Evolutionary conservation across 2,888 invertebrate species (phyloP).

Genomic region (Tachina lurida): DNA sequence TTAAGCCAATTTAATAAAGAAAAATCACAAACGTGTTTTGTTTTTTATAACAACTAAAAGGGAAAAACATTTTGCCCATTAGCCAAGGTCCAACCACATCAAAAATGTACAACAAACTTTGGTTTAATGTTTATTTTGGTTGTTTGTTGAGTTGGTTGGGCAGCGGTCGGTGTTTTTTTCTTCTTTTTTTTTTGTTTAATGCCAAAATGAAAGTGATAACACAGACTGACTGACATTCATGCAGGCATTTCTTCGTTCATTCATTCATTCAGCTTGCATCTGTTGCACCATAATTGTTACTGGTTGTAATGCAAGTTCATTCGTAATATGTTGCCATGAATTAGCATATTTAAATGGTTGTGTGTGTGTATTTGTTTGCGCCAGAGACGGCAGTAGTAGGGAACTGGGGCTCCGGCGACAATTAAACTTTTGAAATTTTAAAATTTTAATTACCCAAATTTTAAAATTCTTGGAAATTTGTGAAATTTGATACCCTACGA

Average conservation of each 20-base stretch:
- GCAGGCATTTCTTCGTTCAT: conserved; percentile 12
- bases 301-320: conserved; percentile 38
- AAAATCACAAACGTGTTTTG: conserved; percentile 29
- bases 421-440: too few species aligned
- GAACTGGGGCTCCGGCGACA: too few species aligned
- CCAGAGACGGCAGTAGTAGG: neutral
- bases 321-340: conserved; percentile 32
- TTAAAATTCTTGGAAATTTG: too few species aligned
- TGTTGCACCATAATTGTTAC: conserved; percentile 56
- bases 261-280: conserved; percentile 47
- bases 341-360: conserved; percentile 27
- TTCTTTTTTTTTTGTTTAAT: conserved; percentile 24
- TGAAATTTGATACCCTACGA: too few species aligned
- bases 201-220: conserved; percentile 71
- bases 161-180: neutral
- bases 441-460: too few species aligned
- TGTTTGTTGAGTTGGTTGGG: conserved; percentile 2
- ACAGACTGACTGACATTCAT: conserved; percentile 63
- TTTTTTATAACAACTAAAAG: conserved; percentile 30
- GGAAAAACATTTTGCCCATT: conserved; percentile 51
- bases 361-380: neutral
- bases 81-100: conserved; percentile 47
- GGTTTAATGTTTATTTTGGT: neutral
- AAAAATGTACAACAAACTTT: conserved; percentile 36
- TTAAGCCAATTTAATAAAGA: conserved; percentile 11